phyloP scores from a whole-genome alignment of 2,888 invertebrate genomes.

The Trimorus sp. region DNA sequence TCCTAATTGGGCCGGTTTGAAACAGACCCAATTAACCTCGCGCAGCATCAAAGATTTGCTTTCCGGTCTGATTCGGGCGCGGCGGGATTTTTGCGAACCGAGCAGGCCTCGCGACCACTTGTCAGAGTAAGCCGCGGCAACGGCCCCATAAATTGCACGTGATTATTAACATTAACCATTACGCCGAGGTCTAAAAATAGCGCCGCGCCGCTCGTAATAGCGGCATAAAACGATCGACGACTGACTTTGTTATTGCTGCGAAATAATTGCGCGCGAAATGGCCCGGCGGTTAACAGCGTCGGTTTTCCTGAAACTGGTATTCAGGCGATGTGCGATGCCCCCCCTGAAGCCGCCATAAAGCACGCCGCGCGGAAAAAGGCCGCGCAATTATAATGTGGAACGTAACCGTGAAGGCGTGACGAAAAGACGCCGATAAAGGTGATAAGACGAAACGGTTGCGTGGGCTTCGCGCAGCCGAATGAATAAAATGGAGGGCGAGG shows the following conservation, averaged over 20 bases:
- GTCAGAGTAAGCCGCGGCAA: slow-evolving; percentile 2
- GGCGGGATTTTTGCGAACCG: not conserved
- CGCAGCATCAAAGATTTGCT: too few relatives aligned
- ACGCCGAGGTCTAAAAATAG: slow-evolving; percentile 40
- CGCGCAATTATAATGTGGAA: slow-evolving; percentile 55
- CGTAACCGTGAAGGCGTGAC: slow-evolving; percentile 59
- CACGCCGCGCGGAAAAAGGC: slow-evolving; percentile 15
- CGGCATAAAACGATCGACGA: slow-evolving; percentile 32
- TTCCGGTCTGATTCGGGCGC: too few relatives aligned
- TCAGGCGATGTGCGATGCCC: not conserved
- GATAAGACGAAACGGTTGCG: slow-evolving; percentile 65
- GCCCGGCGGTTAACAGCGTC: slow-evolving; percentile 15
- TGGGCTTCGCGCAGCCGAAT: slow-evolving; percentile 60
- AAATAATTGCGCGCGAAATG: slow-evolving; percentile 42
- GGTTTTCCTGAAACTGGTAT: slow-evolving; percentile 47
- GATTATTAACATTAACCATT: slow-evolving; percentile 47
- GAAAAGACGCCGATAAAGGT: slow-evolving; percentile 61
- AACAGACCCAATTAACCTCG: too few relatives aligned
- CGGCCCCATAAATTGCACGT: slow-evolving; percentile 6
- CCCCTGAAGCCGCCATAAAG: slow-evolving; percentile 15
- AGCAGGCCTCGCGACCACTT: not conserved
- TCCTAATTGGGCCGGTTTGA: too few relatives aligned
- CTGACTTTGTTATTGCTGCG: slow-evolving; percentile 40
- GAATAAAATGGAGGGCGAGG: slow-evolving; percentile 67
- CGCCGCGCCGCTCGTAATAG: slow-evolving; percentile 37